Base-by-base conservation (phyloP, 2,113 vertebrate species). In the Boulengeromyrus knoepffleri region DNA sequence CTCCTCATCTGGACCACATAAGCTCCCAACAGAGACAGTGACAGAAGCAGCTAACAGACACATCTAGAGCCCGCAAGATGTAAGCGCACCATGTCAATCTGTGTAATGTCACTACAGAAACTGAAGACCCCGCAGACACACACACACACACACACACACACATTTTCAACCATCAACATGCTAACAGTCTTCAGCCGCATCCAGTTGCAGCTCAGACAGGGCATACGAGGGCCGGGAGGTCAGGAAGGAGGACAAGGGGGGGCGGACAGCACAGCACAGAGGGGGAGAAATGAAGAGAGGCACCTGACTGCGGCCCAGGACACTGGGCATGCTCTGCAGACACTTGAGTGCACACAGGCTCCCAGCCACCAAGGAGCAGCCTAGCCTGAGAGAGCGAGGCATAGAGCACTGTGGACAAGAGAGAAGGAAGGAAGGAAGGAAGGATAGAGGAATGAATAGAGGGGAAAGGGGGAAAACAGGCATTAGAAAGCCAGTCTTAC, bases 291-390 rank as follows among this genome's bases (percentile, higher is more conserved):
- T 74, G 89, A 91, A 96, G 94, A 95, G 97, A 97, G 98, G 96
- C 96, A 96, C 98, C 98, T 99, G 98, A 98, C 96, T 96, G 95
- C 99, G 98, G 98, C 97, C 98, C 98, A 56, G 85, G 50, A 87
- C 50, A 87, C 97, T 98, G 97, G 98, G 98, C 97, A 99, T 98
- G 97, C 98, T 99, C 97, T 99, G 98, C 97, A 99, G 98, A 97
- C 98, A 99, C 97, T 98, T 99, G 97, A 99, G 98, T 98, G 99
- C 98, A 98, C 98, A 99, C 98, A 99, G 98, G 98, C 99, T 99
- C 98, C 99, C 98, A 97, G 98, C 98, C 97, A 99, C 98, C 98
- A 97, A 99, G 97, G 99, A 99, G 98, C 99, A 99, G 97, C 99
- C 98, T 98, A 99, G 98, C 99, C 99, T 99, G 97, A 99, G 98